Percentiles rank a stretch among this genome's conserved stretches.
Evolutionary conservation across 2,113 vertebrate genomes (phyloP).

Genomic region (Hemiprocne comata): DNA sequence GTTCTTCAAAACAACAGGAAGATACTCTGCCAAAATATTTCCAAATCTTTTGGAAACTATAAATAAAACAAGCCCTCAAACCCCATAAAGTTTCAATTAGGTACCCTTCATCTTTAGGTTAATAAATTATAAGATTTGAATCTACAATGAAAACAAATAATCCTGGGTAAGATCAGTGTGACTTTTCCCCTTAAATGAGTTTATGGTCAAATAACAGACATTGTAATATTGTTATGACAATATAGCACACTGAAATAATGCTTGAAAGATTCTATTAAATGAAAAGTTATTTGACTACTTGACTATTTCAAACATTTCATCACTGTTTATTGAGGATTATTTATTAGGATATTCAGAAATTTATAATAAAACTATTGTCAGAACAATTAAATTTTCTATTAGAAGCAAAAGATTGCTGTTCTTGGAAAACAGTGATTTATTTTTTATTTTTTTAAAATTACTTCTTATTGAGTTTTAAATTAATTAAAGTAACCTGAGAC

Average conservation of each 20-base stretch:
- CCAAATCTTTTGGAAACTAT: not conserved
- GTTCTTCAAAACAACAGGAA: not conserved
- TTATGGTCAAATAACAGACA: not conserved
- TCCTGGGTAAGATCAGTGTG: not conserved
- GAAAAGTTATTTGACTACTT: not conserved
- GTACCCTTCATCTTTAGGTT: not conserved
- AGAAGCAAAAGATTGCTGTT: not conserved
- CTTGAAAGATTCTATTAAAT: not conserved
- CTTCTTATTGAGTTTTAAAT: not conserved
- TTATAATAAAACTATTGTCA: not conserved
- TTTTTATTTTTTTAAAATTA: not conserved
- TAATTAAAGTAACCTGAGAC: not conserved
- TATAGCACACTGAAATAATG: not conserved
- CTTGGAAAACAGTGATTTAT: not conserved
- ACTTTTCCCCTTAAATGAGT: conserved; percentile 25
- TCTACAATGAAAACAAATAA: not conserved
- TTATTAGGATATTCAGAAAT: not conserved
- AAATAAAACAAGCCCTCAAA: not conserved
- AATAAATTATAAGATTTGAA: not conserved
- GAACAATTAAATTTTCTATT: not conserved
- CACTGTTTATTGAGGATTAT: not conserved
- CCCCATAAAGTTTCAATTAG: not conserved
- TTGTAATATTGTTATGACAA: not conserved
- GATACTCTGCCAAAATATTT: not conserved
- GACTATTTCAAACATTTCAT: conserved; percentile 1